These are phyloP conservation scores for Mactromeris polynyma DNA, from an alignment of 2,888 invertebrate genomes.

Conservation along the genomic window DNA sequence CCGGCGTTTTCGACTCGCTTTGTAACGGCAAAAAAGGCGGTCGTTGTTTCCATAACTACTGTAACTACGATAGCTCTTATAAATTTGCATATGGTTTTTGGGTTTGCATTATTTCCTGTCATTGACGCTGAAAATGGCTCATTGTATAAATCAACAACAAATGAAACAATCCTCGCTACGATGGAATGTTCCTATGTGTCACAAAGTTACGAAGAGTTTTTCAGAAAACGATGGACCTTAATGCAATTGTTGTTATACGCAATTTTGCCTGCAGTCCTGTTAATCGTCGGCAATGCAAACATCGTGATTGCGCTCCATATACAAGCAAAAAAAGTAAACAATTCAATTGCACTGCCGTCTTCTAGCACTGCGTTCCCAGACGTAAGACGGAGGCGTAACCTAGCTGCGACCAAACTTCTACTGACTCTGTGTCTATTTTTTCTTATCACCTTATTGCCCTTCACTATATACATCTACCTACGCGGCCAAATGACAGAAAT, in stretches of 20 bases:
- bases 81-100: constrained; percentile 13
- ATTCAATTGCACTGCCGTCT: neutral
- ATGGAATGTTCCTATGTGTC: neutral
- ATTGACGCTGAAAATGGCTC: neutral
- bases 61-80: neutral
- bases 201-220: neutral
- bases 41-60: neutral
- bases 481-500: neutral
- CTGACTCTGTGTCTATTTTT: constrained; percentile 4
- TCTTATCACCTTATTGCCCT: neutral
- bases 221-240: neutral
- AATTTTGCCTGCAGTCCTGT: neutral
- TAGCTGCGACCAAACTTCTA: constrained; percentile 2
- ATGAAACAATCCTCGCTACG: neutral
- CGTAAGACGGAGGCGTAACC: neutral
- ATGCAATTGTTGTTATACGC: neutral
- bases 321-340: neutral
- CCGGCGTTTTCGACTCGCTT: neutral
- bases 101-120: neutral
- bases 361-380: neutral
- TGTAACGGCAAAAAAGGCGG: constrained; percentile 24
- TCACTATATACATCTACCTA: neutral
- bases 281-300: neutral
- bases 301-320: neutral
- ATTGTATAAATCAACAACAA: neutral